A percentile compares a stretch with the other conserved stretches of the same genome.
These are phyloP conservation scores for Heliconius sara DNA, from an alignment of 2,888 invertebrate genomes.

Conservation along the genomic window DNA sequence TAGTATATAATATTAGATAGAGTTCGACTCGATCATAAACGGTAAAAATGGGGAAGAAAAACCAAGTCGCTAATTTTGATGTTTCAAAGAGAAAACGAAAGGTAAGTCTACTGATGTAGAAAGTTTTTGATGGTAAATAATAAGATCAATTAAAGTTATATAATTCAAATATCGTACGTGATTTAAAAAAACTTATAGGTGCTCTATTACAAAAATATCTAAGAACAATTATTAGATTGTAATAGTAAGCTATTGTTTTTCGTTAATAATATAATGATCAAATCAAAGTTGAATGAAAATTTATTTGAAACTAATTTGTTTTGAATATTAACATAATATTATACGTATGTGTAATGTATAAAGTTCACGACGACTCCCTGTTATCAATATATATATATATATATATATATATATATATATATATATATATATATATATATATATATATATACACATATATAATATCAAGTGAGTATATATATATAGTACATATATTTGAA, in stretches of 20 bases:
- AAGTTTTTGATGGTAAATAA: not conserved
- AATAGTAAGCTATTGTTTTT: no score
- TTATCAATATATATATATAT: conserved; percentile 3
- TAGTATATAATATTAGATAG: conserved; percentile 12
- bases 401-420: no score
- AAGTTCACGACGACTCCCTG: not conserved
- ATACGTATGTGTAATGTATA: not conserved
- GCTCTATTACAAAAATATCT: no score
- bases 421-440: no score
- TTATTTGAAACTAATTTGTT: no score
- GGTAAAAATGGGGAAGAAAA: conserved; percentile 63
- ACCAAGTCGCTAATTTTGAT: conserved; percentile 63
- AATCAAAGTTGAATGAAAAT: no score
- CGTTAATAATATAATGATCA: no score
- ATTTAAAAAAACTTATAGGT: not conserved
- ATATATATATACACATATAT: no score
- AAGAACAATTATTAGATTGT: no score
- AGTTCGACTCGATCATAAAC: conserved; percentile 19
- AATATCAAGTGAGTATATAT: no score
- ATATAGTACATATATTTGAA: not conserved
- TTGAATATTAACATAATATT: not conserved
- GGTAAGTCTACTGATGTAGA: conserved; percentile 60
- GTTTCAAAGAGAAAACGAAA: conserved; percentile 69
- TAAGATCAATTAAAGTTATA: not conserved
- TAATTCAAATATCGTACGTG: not conserved